These are phyloP conservation scores for Drosophila grimshawi DNA, from an alignment of 1,140 invertebrate genomes.

Conservation along the genomic window DNA sequence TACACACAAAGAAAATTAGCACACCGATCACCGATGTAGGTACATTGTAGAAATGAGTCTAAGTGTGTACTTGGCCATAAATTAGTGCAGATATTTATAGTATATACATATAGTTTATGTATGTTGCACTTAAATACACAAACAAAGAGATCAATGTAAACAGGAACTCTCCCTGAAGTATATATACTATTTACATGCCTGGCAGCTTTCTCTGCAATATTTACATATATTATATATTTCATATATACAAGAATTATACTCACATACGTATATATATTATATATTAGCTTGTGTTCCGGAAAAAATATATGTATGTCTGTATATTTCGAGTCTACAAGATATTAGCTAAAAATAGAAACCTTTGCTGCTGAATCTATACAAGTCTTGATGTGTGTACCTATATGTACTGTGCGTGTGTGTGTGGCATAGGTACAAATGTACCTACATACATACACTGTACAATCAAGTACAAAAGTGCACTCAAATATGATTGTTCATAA, in stretches of 20 bases:
- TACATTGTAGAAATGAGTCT: not conserved
- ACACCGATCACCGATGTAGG: not conserved
- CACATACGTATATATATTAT: conserved; percentile 47
- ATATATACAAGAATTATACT: conserved; percentile 10
- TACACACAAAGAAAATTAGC: not conserved
- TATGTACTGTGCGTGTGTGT: not conserved
- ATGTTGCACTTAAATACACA: conserved; percentile 12
- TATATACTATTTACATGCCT: conserved; percentile 16
- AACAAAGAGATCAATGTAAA: not conserved
- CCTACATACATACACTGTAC: not conserved
- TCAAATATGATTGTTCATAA: not conserved
- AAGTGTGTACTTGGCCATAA: not conserved
- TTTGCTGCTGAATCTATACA: conserved; percentile 50
- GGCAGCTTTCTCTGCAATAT: conserved; percentile 3
- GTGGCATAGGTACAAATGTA: conserved; percentile 11
- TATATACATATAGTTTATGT: conserved; percentile 7
- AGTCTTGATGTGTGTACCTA: not conserved
- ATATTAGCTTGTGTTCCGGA: conserved; percentile 19
- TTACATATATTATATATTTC: conserved; percentile 25
- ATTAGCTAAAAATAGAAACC: conserved; percentile 73
- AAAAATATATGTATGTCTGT: conserved; percentile 7
- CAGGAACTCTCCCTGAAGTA: not conserved
- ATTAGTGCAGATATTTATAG: conserved; percentile 8
- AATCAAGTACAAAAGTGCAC: not conserved
- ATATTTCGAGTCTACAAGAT: conserved; percentile 42